Evolutionary conservation across 2,797 vertebrate genomes (phyloP).

Genomic region (Bryconaethiops microstoma): DNA sequence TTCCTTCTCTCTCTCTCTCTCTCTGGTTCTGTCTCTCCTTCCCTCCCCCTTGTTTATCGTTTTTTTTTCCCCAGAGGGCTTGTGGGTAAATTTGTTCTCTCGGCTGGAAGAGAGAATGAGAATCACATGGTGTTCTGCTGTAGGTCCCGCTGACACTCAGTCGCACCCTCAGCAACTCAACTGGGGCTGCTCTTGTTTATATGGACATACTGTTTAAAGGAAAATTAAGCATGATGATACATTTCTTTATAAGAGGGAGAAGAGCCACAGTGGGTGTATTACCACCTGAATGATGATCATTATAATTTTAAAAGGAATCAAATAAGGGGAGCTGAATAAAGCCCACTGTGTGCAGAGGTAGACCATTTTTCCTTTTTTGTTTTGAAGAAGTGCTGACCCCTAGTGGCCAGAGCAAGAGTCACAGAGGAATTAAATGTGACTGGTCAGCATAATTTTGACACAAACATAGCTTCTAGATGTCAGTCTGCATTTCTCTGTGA

Average conservation of each 20-base stretch:
- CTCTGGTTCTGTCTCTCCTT: neutral
- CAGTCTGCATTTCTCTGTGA: neutral
- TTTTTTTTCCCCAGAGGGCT: neutral
- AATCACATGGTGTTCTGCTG: constrained; percentile 30
- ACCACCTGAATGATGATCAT: neutral
- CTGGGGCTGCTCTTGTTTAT: neutral
- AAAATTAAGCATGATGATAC: neutral
- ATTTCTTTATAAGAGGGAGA: neutral
- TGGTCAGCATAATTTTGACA: neutral
- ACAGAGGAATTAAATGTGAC: neutral
- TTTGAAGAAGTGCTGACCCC: constrained; percentile 34
- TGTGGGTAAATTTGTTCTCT: neutral
- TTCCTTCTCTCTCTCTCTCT: neutral
- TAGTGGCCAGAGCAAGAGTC: constrained; percentile 29
- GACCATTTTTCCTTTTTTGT: neutral
- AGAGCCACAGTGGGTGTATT: neutral
- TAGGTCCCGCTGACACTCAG: neutral
- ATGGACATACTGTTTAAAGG: neutral
- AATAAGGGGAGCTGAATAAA: constrained; percentile 14
- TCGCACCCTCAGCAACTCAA: constrained; percentile 4
- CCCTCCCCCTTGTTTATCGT: constrained; percentile 12
- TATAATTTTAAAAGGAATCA: neutral
- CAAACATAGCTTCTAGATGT: neutral
- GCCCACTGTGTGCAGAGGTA: neutral
- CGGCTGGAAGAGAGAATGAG: constrained; percentile 26